A percentile compares a stretch with the other conserved stretches of the same genome.
Conservation (phyloP, 2,888 invertebrate species). For the Horisme vitalbata region DNA sequence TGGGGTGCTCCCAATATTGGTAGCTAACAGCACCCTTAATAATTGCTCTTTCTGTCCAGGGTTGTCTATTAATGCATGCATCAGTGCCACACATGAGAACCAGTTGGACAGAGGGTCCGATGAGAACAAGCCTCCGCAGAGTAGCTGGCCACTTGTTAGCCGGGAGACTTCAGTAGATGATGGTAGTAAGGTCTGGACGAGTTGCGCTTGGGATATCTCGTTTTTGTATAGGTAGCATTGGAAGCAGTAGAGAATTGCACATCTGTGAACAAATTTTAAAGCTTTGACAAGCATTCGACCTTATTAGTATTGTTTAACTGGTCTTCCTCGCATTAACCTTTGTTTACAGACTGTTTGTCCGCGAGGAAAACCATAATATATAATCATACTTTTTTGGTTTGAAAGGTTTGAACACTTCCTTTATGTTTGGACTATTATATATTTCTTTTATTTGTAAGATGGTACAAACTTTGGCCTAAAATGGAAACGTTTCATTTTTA, state of each 20-base stretch:
- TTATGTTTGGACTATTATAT: too few relatives aligned
- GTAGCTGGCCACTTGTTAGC: constrained; percentile 92
- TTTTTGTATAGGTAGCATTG: constrained; percentile 98
- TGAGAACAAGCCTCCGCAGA: constrained; percentile 96
- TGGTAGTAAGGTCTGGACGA: constrained; percentile 96
- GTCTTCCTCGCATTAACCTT: too few relatives aligned
- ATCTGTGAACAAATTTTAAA: constrained; percentile 77
- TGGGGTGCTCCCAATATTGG: constrained; percentile 91
- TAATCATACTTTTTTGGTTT: too few relatives aligned
- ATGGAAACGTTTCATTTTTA: too few relatives aligned
- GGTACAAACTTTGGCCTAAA: too few relatives aligned
- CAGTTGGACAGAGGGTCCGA: constrained; percentile 95
- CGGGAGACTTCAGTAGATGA: constrained; percentile 89
- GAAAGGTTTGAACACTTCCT: too few relatives aligned
- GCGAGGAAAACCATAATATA: too few relatives aligned
- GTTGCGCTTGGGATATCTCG: constrained; percentile 91
- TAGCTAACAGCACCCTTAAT: constrained; percentile 94
- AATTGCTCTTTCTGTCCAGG: constrained; percentile 94
- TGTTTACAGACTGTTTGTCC: too few relatives aligned
- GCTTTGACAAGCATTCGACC: too few relatives aligned
- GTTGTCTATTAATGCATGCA: constrained; percentile 95
- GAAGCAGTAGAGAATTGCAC: constrained; percentile 98
- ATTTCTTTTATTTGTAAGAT: too few relatives aligned
- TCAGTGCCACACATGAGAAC: constrained; percentile 96
- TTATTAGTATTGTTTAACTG: too few relatives aligned